Evolutionary conservation across 35 echinoderm and acorn worm genomes (phyloP), one percentile per base, ranked within the genome.

Genomic region (Heliocidaris tuberculata): DNA sequence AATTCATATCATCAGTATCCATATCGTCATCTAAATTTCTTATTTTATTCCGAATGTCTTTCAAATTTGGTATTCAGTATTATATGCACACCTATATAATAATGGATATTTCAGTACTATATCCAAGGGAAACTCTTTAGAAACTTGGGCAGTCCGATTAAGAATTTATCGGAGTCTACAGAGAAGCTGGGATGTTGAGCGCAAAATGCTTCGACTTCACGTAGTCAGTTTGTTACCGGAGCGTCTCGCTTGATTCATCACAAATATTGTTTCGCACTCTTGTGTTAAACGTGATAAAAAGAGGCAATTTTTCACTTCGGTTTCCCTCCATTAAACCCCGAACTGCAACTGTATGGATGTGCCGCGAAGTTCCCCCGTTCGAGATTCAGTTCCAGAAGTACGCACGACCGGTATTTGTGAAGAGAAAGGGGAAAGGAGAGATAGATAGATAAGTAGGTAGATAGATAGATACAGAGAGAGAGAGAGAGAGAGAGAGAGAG

Each of bases 251-350:
- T 89, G 87, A 48, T 48, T 89, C 47, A 89, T 48, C 87, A 89
- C 87, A 89, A 89, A 89, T 89, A 89, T 89, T 89, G 87, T 32
- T 89, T 89, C 87, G 87, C 87, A 89, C 87, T 32, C 87, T 89
- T 89, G 31, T 89, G 87, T 89, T 89, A 89, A 47, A 47, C 87
- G 87, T 89, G 87, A 89, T 89, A 89, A 89, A 89, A 89, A 89
- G 87, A 89, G 87, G 87, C 31, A 89, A 89, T 89, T 89, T 48
- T 89, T 89, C 87, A 89, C 35, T 48, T 89, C 87, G 31, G 32
- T 31, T 89, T 89, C 87, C 32, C 87, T 48, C 87, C 87, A 89
- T 89, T 89, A 89, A 89, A 24, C 24, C 24, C 87, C 87, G 87
- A 89, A 6, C 31, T 89, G 31, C 87, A 89, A 89, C 4, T 87